These are phyloP conservation scores for Ptychodera flava DNA, from an alignment of 35 echinoderm and acorn worm species.

Conservation along the genomic window DNA sequence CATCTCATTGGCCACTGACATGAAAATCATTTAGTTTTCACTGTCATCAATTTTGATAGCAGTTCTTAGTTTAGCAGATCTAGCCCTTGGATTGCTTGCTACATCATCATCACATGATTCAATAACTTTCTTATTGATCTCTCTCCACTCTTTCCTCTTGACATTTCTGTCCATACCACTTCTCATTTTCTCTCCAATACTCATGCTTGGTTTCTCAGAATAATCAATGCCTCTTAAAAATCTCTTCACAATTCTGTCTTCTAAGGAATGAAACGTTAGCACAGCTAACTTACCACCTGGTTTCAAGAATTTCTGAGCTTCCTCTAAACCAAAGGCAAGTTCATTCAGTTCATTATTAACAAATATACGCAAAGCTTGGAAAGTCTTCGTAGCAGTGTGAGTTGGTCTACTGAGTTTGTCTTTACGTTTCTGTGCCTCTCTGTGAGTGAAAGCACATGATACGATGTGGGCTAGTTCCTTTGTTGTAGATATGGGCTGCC, in stretches of 20 bases:
- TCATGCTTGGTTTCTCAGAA: constrained; percentile 40
- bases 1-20: too few relatives aligned
- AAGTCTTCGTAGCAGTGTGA: constrained; percentile 81
- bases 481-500: constrained; percentile 56
- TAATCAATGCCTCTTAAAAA: constrained; percentile 68
- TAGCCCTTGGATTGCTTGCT: constrained; percentile 61
- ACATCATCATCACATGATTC: constrained; percentile 53
- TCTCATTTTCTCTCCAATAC: constrained; percentile 26
- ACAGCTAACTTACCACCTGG: constrained; percentile 69
- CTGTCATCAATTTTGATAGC: constrained; percentile 43
- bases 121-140: constrained; percentile 47
- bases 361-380: constrained; percentile 85
- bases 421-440: constrained; percentile 19
- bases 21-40: too few relatives aligned
- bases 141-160: constrained; percentile 26
- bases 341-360: constrained; percentile 95
- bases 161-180: constrained; percentile 1
- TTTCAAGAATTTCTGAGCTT: constrained; percentile 30
- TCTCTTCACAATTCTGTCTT: constrained; percentile 87
- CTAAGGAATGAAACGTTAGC: constrained; percentile 79
- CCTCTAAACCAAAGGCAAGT: constrained; percentile 39
- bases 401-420: constrained; percentile 53
- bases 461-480: constrained; percentile 63
- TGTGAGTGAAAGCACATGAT: constrained; percentile 61
- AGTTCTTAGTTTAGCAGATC: constrained; percentile 88